These are phyloP conservation scores for Plodia interpunctella DNA, from an alignment of 1,140 invertebrate species.

Conservation along the genomic window DNA sequence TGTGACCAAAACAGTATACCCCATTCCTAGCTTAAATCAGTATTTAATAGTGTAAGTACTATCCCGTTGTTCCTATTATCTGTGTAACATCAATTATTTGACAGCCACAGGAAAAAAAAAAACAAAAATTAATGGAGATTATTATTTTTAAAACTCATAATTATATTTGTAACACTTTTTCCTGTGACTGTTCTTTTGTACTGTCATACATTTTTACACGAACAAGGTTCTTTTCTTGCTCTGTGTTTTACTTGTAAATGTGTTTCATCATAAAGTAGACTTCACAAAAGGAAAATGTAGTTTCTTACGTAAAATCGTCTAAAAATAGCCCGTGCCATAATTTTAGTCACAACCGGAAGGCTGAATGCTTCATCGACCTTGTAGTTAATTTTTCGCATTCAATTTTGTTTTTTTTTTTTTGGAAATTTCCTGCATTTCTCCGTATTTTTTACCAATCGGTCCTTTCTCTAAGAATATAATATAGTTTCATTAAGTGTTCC, in stretches of 20 bases:
- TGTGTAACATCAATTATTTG: conserved; percentile 7
- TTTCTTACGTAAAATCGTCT: conserved; percentile 11
- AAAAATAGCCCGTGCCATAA: conserved; percentile 64
- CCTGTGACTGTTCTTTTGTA: not conserved
- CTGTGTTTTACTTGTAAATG: not conserved
- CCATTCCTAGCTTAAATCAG: conserved; percentile 64
- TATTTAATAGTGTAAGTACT: conserved; percentile 67
- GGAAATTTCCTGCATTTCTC: not conserved
- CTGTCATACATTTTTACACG: not conserved
- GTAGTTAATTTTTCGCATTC: not conserved
- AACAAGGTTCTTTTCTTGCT: not conserved
- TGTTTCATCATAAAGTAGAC: not conserved
- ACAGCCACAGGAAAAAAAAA: not conserved
- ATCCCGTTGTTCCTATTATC: conserved; percentile 62
- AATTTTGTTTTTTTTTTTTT: not conserved
- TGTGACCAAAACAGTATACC: conserved; percentile 37
- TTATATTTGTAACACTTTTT: not conserved
- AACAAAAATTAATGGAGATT: not conserved
- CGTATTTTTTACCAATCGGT: not conserved
- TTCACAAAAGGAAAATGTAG: not conserved
- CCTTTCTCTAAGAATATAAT: not conserved
- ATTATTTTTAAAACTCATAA: not conserved
- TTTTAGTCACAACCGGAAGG: conserved; percentile 46
- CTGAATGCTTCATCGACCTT: conserved; percentile 8
- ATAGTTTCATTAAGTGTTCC: not conserved